Conservation (phyloP, 1,140 invertebrate genomes). For the Dreissena rostriformis region DNA sequence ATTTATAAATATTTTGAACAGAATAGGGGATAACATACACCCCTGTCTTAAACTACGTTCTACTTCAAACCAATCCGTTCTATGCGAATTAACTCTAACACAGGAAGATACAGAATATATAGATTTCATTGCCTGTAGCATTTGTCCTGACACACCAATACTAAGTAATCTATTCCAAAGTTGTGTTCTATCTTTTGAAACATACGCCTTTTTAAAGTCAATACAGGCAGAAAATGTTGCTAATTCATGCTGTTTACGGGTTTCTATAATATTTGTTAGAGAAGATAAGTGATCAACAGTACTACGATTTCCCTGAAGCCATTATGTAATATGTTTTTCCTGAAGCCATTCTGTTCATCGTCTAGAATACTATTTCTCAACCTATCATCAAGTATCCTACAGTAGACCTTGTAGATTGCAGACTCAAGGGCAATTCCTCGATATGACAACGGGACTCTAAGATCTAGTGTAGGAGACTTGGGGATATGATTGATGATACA, state of each 20-base stretch:
- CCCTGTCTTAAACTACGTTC: constrained; percentile 3
- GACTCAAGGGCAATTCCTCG: constrained; percentile 47
- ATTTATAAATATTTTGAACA: constrained; percentile 36
- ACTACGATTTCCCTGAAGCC: constrained; percentile 30
- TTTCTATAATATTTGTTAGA: constrained; percentile 20
- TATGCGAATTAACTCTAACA: constrained; percentile 1
- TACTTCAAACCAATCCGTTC: constrained; percentile 31
- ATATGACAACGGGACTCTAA: constrained; percentile 47
- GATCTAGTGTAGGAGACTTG: constrained; percentile 25
- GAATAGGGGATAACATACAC: constrained; percentile 23
- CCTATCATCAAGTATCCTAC: constrained; percentile 39
- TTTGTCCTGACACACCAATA: constrained; percentile 15
- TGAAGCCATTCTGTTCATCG: constrained; percentile 45
- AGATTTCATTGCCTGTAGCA: constrained; percentile 6
- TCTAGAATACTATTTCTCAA: constrained; percentile 13
- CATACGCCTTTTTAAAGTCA: constrained; percentile 32
- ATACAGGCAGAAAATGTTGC: constrained; percentile 16
- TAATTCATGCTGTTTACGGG: constrained; percentile 4
- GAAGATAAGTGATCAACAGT: constrained; percentile 23
- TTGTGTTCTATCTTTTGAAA: constrained; percentile 11
- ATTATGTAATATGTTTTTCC: too few species aligned
- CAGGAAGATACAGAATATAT: constrained; percentile 9
- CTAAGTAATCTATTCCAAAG: constrained; percentile 2
- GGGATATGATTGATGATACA: constrained; percentile 47
- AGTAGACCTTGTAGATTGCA: constrained; percentile 42